A percentile compares a stretch with the other conserved stretches of the same genome.
These are phyloP conservation scores for Anableps anableps DNA, from an alignment of 2,797 vertebrate genomes.

Conservation along the genomic window DNA sequence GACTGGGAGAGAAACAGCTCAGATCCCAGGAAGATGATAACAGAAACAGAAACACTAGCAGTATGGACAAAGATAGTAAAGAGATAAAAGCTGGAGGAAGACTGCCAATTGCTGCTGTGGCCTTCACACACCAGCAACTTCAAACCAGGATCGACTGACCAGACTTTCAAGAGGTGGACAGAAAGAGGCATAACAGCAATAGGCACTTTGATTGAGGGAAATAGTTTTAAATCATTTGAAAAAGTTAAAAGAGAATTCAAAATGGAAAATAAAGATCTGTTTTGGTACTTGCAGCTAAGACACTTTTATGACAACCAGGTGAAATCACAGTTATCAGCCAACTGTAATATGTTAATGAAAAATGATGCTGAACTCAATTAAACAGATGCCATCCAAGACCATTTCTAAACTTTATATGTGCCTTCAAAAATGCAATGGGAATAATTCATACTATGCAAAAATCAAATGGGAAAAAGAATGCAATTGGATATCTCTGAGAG, in stretches of 20 bases:
- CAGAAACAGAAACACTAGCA: background rate
- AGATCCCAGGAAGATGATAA: background rate
- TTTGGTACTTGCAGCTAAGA: no score
- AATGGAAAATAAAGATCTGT: background rate
- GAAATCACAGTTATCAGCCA: background rate
- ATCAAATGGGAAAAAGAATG: background rate
- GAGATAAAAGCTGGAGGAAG: background rate
- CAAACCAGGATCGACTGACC: background rate
- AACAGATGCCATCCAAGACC: background rate
- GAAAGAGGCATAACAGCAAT: background rate
- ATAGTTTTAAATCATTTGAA: background rate
- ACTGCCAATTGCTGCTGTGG: background rate
- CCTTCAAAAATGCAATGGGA: background rate
- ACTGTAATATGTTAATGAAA: background rate
- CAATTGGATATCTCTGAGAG: background rate
- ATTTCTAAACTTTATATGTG: background rate
- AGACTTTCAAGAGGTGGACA: background rate
- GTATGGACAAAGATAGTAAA: background rate
- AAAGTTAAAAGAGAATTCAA: background rate
- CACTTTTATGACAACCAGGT: background rate
- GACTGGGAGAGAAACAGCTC: background rate
- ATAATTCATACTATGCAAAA: background rate
- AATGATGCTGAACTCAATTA: background rate
- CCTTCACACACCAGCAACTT: background rate
- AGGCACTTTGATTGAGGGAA: background rate